These are phyloP conservation scores for Drosophila falleni DNA, from an alignment of 2,888 invertebrate species.

Conservation along the genomic window DNA sequence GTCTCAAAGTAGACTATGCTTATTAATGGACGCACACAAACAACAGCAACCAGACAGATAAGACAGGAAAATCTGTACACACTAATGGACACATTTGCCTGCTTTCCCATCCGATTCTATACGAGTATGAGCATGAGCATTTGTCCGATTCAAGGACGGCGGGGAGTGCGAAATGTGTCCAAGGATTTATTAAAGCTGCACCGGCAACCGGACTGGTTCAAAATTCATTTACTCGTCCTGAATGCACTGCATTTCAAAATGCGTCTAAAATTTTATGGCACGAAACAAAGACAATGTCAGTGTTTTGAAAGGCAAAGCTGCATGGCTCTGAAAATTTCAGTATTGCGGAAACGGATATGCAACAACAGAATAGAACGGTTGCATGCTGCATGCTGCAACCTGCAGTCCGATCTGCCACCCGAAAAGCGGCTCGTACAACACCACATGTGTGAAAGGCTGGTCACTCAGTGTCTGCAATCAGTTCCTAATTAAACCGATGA, in stretches of 20 bases:
- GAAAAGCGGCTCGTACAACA: conserved; percentile 40
- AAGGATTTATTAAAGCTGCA: conserved; percentile 49
- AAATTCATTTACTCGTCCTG: conserved; percentile 42
- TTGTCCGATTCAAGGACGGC: conserved; percentile 21
- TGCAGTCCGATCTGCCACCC: conserved; percentile 7
- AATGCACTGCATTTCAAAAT: conserved; percentile 26
- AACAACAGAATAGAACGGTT: conserved; percentile 13
- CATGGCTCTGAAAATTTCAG: conserved; percentile 38
- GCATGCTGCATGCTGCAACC: too few relatives aligned
- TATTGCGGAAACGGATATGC: conserved; percentile 54
- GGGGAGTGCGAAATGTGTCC: conserved; percentile 1
- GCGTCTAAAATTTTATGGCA: conserved; percentile 33
- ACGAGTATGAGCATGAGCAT: conserved; percentile 21
- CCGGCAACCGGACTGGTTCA: conserved; percentile 17
- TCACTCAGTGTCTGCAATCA: conserved; percentile 33
- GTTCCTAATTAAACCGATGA: conserved; percentile 43
- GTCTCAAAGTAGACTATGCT: conserved; percentile 54
- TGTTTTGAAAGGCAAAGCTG: conserved; percentile 3
- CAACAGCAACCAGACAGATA: conserved; percentile 24
- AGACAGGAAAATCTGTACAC: conserved; percentile 41
- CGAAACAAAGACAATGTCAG: conserved; percentile 14
- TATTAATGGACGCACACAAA: conserved; percentile 55
- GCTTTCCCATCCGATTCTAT: conserved; percentile 3
- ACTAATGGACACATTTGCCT: conserved; percentile 50
- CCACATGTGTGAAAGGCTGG: conserved; percentile 36